phyloP scores from a whole-genome alignment of 2,888 invertebrate species.

The Plebejus anna region DNA sequence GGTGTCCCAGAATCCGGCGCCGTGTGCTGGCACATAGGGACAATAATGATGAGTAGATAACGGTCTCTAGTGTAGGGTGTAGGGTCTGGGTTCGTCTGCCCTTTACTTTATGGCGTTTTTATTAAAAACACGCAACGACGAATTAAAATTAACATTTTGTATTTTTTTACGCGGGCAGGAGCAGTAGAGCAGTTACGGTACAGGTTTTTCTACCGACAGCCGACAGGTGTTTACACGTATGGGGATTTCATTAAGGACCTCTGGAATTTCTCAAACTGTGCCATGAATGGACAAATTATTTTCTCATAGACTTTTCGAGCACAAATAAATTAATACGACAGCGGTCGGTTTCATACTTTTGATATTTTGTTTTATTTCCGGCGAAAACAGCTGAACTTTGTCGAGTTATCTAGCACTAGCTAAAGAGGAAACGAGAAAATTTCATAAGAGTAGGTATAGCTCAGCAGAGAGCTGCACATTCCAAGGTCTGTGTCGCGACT shows the following conservation, averaged over 20 bases:
- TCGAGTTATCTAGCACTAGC: background rate
- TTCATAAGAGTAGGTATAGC: too few species aligned
- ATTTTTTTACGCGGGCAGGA: background rate
- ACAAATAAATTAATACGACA: background rate
- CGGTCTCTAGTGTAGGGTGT: background rate
- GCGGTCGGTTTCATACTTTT: background rate
- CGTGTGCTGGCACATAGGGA: background rate
- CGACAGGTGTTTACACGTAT: slow-evolving; percentile 36
- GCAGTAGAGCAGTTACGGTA: slow-evolving; percentile 14
- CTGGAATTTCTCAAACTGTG: slow-evolving; percentile 35
- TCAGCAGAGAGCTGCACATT: background rate
- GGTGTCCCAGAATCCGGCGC: background rate
- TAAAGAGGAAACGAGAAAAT: too few species aligned
- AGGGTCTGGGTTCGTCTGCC: background rate
- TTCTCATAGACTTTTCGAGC: background rate
- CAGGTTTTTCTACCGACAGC: slow-evolving; percentile 35
- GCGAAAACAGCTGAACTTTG: too few species aligned
- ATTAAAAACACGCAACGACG: too few species aligned
- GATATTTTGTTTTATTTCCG: too few species aligned
- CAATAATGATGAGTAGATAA: background rate
- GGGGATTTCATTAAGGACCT: slow-evolving; percentile 34
- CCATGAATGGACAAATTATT: background rate
- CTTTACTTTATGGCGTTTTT: background rate
- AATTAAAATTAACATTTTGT: background rate
- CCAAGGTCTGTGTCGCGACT: background rate